Conservation (phyloP, 35 echinoderm and acorn worm genomes). For the Acanthaster planci region DNA sequence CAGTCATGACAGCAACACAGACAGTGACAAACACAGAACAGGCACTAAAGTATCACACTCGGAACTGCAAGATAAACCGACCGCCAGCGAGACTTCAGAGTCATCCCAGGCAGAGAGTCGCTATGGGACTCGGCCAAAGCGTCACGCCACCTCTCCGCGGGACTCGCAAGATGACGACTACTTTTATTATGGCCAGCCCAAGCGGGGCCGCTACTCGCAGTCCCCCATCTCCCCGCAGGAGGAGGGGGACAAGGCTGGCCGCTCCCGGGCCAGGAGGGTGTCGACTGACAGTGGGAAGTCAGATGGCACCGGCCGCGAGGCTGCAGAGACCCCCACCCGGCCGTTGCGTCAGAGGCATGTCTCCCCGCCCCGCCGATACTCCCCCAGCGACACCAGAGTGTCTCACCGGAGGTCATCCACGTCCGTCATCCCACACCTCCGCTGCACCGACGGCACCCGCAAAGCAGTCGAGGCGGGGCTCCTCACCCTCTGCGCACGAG, state of each 20-base stretch:
- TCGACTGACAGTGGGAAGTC: slow-evolving; percentile 2
- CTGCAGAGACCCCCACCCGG: neutral
- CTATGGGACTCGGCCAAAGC: slow-evolving; percentile 8
- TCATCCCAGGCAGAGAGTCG: neutral
- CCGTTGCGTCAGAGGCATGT: slow-evolving; percentile 15
- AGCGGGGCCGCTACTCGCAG: slow-evolving; percentile 13
- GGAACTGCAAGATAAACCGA: neutral
- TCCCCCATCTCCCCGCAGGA: slow-evolving; percentile 5
- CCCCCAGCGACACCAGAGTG: slow-evolving; percentile 9
- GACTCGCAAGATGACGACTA: slow-evolving; percentile 9
- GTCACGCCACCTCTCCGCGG: neutral
- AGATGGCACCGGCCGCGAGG: neutral
- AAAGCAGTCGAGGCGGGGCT: slow-evolving; percentile 7
- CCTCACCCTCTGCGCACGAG: slow-evolving; percentile 35
- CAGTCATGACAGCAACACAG: neutral
- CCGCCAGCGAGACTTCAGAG: slow-evolving; percentile 1
- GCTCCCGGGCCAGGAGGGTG: neutral
- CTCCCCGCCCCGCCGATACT: slow-evolving; percentile 25
- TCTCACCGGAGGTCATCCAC: neutral
- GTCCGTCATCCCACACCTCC: neutral
- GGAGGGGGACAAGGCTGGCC: neutral
- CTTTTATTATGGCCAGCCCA: neutral
- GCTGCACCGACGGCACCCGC: neutral
- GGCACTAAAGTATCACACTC: neutral
- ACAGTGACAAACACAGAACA: slow-evolving; percentile 3